Percentiles rank a stretch among this genome's conserved stretches.
These are phyloP conservation scores for Priocnemis perturbator DNA, from an alignment of 2,888 invertebrate species.

Conservation along the genomic window DNA sequence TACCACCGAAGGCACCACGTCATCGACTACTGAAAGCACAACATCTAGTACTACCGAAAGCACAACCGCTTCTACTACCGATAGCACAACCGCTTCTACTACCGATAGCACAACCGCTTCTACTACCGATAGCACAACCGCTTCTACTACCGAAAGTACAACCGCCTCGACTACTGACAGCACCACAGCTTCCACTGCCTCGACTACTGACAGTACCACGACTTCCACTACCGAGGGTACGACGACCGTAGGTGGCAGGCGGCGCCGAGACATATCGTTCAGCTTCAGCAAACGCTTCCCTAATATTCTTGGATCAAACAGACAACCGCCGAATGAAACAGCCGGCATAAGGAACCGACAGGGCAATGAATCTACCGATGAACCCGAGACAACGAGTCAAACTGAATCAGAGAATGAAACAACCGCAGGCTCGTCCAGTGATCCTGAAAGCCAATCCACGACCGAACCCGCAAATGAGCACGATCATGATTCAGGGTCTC, in stretches of 20 bases:
- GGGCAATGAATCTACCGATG: not conserved
- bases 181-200: not conserved
- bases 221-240: not conserved
- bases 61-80: constrained; percentile 6
- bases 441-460: not conserved
- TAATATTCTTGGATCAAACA: not conserved
- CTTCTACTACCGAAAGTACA: constrained; percentile 5
- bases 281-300: too few species aligned
- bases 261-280: too few species aligned
- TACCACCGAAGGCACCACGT: not conserved
- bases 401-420: too few species aligned
- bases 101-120: constrained; percentile 13
- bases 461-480: too few species aligned
- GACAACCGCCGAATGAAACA: not conserved
- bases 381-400: not conserved
- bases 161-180: not conserved
- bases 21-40: not conserved
- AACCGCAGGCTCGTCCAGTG: not conserved
- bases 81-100: constrained; percentile 13
- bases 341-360: not conserved
- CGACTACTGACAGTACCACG: not conserved
- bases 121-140: constrained; percentile 16
- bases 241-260: not conserved
- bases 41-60: not conserved
- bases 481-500: too few species aligned